Evolutionary conservation across 2,888 invertebrate genomes (phyloP), one percentile per base, ranked within the genome.

Genomic region (Mechanitis messenoides): DNA sequence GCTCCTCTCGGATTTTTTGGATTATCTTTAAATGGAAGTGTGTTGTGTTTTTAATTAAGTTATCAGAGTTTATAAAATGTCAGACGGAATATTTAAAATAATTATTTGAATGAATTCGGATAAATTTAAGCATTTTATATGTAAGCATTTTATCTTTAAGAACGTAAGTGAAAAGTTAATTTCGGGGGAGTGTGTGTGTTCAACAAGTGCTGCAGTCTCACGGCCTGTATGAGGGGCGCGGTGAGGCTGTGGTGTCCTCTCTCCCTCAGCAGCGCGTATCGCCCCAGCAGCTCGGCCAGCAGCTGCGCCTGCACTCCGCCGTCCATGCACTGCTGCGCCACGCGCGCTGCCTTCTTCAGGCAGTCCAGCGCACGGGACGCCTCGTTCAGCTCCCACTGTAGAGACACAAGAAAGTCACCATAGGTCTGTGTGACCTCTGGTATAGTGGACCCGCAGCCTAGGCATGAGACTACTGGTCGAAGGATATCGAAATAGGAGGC

Each of bases 241-340:
- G 92, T 92, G 65, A 92, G 88, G 3, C 88, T 80, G 0, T 85
- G 91, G 81, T 96, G 96, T 62, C 96, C 96, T 69, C 97, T 94
- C 79, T 98, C 97, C 73, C 95, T 94, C 83, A 98, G 97, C 82
- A 97, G 95, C 58, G 98, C 93, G 85, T 98, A 98, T 69, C 97
- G 94, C 78, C 98, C 98, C 59, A 99, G 90, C 66, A 99, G 92
- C 81, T 99, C 99, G 3, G 98, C 97, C 78, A 97, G 95, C 50
- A 99, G 91, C 80, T 99, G 98, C 33, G 98, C 97, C 90, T 99
- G 98, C 5, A 98, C 98, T 2, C 96, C 95, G 28, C 94, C 94
- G 87, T 99, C 99, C 96, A 99, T 97, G 77, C 99, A 99, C 77
- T 99, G 98, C 71, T 96, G 96, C 0, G 98, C 97, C 62, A 99